Conservation (phyloP, 2,888 invertebrate species). For the Criorhina ranunculi region DNA sequence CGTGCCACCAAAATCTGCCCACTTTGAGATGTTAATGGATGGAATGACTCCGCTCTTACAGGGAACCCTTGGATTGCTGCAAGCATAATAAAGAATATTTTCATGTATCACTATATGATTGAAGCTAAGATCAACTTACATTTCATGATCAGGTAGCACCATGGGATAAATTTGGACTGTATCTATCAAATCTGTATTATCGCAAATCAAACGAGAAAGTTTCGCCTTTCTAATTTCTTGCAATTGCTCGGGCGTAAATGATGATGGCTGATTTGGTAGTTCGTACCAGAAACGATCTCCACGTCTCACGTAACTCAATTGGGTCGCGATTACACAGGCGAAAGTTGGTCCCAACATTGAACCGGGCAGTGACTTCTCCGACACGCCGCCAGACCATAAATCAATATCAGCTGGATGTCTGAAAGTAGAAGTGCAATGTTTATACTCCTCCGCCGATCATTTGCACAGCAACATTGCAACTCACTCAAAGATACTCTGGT, state of each 20-base stretch:
- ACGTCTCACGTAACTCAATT: conserved; percentile 94
- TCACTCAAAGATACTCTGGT: conserved; percentile 93
- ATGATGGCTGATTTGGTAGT: conserved; percentile 95
- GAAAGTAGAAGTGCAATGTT: conserved; percentile 62
- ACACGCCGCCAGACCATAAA: conserved; percentile 97
- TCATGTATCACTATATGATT: background rate
- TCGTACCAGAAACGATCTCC: conserved; percentile 98
- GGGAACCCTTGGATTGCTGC: conserved; percentile 96
- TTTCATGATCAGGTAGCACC: conserved; percentile 96
- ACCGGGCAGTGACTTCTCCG: conserved; percentile 94
- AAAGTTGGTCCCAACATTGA: conserved; percentile 98
- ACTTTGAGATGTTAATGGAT: conserved; percentile 94
- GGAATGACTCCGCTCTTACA: conserved; percentile 95
- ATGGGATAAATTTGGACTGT: conserved; percentile 96
- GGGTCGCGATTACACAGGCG: conserved; percentile 96
- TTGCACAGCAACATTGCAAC: conserved; percentile 79
- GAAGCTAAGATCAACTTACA: conserved; percentile 87
- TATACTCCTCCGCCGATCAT: background rate
- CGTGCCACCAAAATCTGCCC: conserved; percentile 91
- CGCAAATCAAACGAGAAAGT: conserved; percentile 93
- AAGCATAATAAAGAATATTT: conserved; percentile 74
- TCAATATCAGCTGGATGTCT: conserved; percentile 96
- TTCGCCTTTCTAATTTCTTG: conserved; percentile 92
- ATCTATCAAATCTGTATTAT: conserved; percentile 96
- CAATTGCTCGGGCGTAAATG: conserved; percentile 94